These are phyloP conservation scores for Polypterus bichir DNA, from an alignment of 2,113 vertebrate species.

Conservation along the genomic window DNA sequence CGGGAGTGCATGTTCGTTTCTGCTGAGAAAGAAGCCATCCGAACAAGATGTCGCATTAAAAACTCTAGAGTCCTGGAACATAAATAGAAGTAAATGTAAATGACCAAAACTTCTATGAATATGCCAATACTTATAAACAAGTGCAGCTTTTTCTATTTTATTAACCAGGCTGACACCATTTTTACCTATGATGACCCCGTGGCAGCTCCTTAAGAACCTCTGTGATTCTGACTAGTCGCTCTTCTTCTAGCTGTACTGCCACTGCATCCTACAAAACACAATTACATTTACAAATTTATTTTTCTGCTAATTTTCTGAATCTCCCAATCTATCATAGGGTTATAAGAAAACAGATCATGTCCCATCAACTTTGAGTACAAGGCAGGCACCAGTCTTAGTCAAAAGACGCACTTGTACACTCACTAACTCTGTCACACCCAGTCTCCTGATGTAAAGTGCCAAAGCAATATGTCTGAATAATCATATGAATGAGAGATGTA, in stretches of 20 bases:
- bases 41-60: slow-evolving; percentile 76
- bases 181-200: slow-evolving; percentile 60
- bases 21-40: slow-evolving; percentile 59
- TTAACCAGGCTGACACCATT: background rate
- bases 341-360: no score
- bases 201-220: slow-evolving; percentile 80
- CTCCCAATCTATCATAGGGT: no score
- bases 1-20: slow-evolving; percentile 87
- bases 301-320: no score
- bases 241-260: slow-evolving; percentile 71
- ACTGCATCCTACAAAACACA: slow-evolving; percentile 64
- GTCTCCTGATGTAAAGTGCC: no score
- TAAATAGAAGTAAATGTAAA: background rate
- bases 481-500: no score
- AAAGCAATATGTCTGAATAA: no score
- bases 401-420: no score
- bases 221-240: slow-evolving; percentile 71
- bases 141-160: background rate
- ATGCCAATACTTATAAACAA: background rate
- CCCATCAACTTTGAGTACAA: no score
- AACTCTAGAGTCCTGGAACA: slow-evolving; percentile 73
- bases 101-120: background rate
- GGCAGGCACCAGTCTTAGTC: no score
- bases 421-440: no score
- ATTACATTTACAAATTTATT: no score